Evolutionary conservation across 2,888 invertebrate species (phyloP).

Genomic region (Acleris emargana): DNA sequence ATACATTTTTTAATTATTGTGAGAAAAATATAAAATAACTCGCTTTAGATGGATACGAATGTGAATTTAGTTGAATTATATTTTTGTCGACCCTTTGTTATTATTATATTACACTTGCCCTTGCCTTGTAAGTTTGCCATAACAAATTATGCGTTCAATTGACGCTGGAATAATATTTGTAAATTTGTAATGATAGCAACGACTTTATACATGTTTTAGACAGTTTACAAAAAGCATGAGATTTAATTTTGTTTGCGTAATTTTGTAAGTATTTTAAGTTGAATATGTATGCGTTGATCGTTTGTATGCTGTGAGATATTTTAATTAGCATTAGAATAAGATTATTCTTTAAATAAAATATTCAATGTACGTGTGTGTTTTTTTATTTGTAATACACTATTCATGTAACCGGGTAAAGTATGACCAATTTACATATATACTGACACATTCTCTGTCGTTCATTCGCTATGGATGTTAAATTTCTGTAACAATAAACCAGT

Average conservation of each 20-base stretch:
- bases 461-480: no score
- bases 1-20: conserved; percentile 2
- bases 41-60: not conserved
- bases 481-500: no score
- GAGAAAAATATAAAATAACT: no score
- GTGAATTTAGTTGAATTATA: not conserved
- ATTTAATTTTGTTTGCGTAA: conserved; percentile 13
- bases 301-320: conserved; percentile 23
- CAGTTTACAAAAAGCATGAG: conserved; percentile 12
- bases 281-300: conserved; percentile 22
- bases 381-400: not conserved
- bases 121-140: conserved; percentile 32
- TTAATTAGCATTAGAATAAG: conserved; percentile 21
- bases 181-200: conserved; percentile 7
- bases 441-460: no score
- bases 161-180: conserved; percentile 1
- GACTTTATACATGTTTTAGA: conserved; percentile 25
- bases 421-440: no score
- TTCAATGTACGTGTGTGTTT: not conserved
- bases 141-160: not conserved
- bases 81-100: not conserved
- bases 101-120: conserved; percentile 10
- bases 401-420: no score
- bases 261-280: conserved; percentile 9
- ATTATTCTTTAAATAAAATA: conserved; percentile 25